Conservation (phyloP, 2,113 vertebrate species). For the Phoenicopterus ruber region DNA sequence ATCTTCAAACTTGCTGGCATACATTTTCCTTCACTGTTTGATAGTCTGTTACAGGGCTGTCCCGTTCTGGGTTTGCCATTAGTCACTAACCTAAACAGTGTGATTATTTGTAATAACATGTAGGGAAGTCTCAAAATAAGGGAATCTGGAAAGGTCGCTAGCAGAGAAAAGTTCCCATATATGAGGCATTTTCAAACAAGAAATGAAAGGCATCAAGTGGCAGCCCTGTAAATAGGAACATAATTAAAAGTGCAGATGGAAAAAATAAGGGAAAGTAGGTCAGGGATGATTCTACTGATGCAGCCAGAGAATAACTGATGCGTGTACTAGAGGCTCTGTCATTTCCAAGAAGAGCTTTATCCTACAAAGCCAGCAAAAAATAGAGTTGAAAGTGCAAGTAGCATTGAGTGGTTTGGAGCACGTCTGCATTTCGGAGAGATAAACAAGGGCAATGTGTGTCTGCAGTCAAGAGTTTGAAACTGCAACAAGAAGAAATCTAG, state of each 20-base stretch:
- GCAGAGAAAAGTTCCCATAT: background rate
- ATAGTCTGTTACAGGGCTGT: background rate
- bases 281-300: background rate
- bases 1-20: background rate
- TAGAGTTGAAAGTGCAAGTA: background rate
- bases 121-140: background rate
- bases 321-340: background rate
- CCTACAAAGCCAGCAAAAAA: background rate
- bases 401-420: background rate
- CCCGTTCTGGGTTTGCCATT: background rate
- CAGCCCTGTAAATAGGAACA: background rate
- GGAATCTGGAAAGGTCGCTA: background rate
- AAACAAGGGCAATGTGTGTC: background rate
- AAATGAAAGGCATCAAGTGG: background rate
- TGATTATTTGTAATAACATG: background rate
- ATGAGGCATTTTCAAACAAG: background rate
- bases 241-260: slow-evolving; percentile 19
- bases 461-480: background rate
- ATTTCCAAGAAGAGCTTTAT: background rate
- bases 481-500: background rate
- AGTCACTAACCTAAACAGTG: background rate
- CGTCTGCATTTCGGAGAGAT: background rate
- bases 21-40: background rate
- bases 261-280: slow-evolving; percentile 6
- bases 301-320: slow-evolving; percentile 1